phyloP scores from a whole-genome alignment of 1,140 invertebrate genomes.

The Callitettix versicolor region DNA sequence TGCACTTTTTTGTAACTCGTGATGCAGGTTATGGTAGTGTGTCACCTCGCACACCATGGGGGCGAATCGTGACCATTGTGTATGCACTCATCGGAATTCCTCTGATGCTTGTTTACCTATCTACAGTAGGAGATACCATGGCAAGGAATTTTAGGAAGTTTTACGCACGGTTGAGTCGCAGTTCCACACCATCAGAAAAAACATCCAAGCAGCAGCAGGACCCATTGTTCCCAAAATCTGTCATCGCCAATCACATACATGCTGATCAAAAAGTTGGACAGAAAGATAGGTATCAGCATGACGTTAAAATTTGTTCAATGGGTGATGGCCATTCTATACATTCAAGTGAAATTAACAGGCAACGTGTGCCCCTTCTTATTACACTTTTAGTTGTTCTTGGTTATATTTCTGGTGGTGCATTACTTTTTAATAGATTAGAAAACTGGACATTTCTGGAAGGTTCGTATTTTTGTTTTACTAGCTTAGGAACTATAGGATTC shows the following conservation, averaged over 20 bases:
- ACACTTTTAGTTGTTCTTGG: constrained; percentile 79
- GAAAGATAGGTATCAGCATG: constrained; percentile 16
- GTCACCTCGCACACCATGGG: constrained; percentile 78
- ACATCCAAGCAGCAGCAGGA: constrained; percentile 12
- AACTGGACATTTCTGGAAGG: constrained; percentile 87
- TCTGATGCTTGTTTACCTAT: constrained; percentile 79
- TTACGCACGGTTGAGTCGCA: constrained; percentile 25
- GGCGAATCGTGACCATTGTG: constrained; percentile 69
- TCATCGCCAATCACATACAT: constrained; percentile 21
- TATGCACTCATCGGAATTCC: constrained; percentile 86
- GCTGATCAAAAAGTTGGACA: neutral
- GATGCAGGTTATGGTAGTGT: constrained; percentile 82
- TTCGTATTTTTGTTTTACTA: constrained; percentile 91
- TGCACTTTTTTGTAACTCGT: constrained; percentile 1
- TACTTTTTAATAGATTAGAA: constrained; percentile 80
- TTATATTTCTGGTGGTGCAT: constrained; percentile 83
- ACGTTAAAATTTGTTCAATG: constrained; percentile 8
- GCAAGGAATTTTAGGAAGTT: constrained; percentile 33
- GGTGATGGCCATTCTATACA: neutral
- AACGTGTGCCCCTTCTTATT: constrained; percentile 70
- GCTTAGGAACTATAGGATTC: constrained; percentile 79
- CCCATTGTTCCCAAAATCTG: constrained; percentile 12
- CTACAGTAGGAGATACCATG: constrained; percentile 68
- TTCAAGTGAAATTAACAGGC: constrained; percentile 1
- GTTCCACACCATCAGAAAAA: neutral